phyloP scores from a whole-genome alignment of 2,797 vertebrate species.

The Poecilia picta region DNA sequence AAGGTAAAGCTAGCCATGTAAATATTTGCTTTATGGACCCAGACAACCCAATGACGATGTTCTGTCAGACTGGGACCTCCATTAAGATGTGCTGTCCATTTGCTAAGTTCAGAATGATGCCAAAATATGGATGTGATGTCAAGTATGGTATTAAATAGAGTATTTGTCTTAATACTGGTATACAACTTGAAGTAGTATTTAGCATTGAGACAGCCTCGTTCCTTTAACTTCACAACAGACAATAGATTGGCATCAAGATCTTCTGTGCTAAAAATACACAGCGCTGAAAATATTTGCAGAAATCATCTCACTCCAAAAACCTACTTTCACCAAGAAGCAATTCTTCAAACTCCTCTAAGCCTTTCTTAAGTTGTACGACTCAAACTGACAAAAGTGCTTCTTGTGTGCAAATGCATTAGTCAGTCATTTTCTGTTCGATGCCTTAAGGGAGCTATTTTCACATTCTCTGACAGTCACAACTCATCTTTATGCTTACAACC shows the following conservation, averaged over 20 bases:
- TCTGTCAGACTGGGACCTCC: neutral
- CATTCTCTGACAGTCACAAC: constrained; percentile 51
- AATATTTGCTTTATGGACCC: neutral
- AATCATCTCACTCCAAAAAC: constrained; percentile 8
- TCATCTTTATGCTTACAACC: constrained; percentile 63
- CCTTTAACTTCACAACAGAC: neutral
- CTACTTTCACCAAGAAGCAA: constrained; percentile 10
- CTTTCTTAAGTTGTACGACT: constrained; percentile 32
- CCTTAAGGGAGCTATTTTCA: constrained; percentile 67
- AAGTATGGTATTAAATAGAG: neutral
- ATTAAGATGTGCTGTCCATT: neutral
- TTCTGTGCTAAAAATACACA: neutral
- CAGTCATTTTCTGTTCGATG: constrained; percentile 47
- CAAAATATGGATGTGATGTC: neutral
- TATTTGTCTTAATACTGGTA: neutral
- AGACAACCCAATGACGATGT: neutral
- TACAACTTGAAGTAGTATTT: neutral
- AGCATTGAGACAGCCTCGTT: neutral
- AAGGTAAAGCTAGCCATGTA: neutral
- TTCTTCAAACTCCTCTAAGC: constrained; percentile 25
- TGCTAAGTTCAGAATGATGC: neutral
- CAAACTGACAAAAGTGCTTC: constrained; percentile 41
- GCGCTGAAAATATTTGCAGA: neutral
- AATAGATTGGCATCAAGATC: neutral
- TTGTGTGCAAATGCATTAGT: constrained; percentile 47